Evolutionary conservation across 2,113 vertebrate species (phyloP).

Genomic region (Meles meles): DNA sequence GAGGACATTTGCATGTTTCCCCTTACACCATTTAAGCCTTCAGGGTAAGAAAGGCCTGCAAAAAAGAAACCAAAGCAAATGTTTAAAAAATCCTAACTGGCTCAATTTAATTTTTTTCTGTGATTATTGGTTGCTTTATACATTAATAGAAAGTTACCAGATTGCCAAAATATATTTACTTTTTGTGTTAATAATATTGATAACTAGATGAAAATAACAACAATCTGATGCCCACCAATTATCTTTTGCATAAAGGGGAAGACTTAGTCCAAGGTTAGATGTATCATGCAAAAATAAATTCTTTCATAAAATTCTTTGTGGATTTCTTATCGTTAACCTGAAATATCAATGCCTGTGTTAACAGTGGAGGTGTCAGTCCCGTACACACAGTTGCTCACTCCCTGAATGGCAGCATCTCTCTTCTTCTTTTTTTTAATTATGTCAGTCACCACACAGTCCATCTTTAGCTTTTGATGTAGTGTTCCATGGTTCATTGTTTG

Average conservation of each 20-base stretch:
- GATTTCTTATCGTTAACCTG: not conserved
- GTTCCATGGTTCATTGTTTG: too few relatives aligned
- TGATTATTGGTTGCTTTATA: not conserved
- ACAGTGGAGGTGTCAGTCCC: not conserved
- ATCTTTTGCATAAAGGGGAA: not conserved
- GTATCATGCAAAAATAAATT: not conserved
- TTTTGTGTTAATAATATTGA: not conserved
- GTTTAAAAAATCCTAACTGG: not conserved
- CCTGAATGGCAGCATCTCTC: rapidly evolving
- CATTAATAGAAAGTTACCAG: not conserved
- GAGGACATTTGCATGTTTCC: not conserved
- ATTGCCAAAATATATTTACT: not conserved
- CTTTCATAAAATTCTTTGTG: not conserved
- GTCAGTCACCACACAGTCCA: too few relatives aligned
- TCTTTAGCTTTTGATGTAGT: too few relatives aligned
- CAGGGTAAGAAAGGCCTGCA: not conserved
- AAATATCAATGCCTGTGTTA: not conserved
- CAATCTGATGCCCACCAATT: not conserved
- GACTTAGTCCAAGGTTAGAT: not conserved
- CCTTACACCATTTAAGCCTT: not conserved
- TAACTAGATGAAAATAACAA: not conserved
- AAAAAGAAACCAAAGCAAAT: not conserved
- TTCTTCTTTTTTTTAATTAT: not conserved
- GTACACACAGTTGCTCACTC: not conserved
- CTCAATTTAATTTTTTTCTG: not conserved